phyloP scores from a whole-genome alignment of 2,797 vertebrate genomes.

The Phylloscopus collybita region DNA sequence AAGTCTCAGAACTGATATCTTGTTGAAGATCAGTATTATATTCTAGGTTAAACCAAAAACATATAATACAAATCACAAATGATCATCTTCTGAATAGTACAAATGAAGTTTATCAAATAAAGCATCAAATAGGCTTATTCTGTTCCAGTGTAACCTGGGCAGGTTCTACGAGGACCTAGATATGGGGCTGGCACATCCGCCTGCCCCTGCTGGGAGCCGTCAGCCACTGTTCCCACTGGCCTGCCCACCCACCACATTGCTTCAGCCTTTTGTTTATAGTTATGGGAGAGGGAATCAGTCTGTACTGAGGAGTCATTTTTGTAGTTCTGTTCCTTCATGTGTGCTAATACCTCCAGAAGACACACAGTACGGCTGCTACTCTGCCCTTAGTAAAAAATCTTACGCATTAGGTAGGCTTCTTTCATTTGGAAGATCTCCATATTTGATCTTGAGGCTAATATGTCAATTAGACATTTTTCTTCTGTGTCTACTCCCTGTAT shows the following conservation, averaged over 20 bases:
- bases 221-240: accelerated
- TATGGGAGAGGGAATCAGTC: background rate
- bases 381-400: background rate
- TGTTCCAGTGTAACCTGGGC: background rate
- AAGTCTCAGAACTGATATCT: constrained; percentile 80
- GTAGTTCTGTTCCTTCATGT: background rate
- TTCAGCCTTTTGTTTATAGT: background rate
- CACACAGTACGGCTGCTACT: background rate
- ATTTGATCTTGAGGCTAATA: constrained; percentile 82
- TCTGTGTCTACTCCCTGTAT: constrained; percentile 77
- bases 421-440: constrained; percentile 81
- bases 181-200: background rate
- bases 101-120: background rate
- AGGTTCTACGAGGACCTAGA: background rate
- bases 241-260: background rate
- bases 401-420: constrained; percentile 81
- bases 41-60: constrained; percentile 68
- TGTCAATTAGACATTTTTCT: constrained; percentile 82
- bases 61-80: background rate
- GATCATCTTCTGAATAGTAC: background rate
- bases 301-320: background rate
- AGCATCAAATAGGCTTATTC: background rate
- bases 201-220: background rate
- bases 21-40: constrained; percentile 78
- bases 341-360: background rate